Evolutionary conservation across 1,140 invertebrate genomes (phyloP).

Genomic region (Battus philenor): DNA sequence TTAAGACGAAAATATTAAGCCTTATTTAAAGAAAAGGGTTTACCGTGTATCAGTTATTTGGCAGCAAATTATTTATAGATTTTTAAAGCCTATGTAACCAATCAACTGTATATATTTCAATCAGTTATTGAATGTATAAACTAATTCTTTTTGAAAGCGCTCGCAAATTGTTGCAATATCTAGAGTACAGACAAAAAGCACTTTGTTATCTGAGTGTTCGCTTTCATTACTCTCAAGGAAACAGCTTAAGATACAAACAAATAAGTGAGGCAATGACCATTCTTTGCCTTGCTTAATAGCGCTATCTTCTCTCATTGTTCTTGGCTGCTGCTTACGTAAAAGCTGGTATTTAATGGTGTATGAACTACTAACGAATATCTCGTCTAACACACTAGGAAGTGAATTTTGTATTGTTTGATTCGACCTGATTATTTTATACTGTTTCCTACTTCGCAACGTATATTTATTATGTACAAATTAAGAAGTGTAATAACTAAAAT

Average conservation of each 20-base stretch:
- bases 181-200: slow-evolving; percentile 34
- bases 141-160: no score
- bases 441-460: slow-evolving; percentile 2
- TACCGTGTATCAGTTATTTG: no score
- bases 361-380: slow-evolving; percentile 63
- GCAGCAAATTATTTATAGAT: background rate
- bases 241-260: slow-evolving; percentile 47
- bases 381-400: slow-evolving; percentile 47
- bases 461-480: no score
- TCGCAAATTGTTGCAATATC: background rate
- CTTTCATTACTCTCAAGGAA: slow-evolving; percentile 51
- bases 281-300: slow-evolving; percentile 53
- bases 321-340: slow-evolving; percentile 52
- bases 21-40: no score
- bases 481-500: no score
- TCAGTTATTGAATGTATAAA: no score
- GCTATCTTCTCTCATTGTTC: slow-evolving; percentile 67
- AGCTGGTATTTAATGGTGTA: slow-evolving; percentile 56
- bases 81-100: no score
- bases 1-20: no score
- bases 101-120: no score
- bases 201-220: slow-evolving; percentile 33
- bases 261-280: slow-evolving; percentile 63
- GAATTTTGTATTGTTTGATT: slow-evolving; percentile 49
- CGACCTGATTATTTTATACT: slow-evolving; percentile 31